These are phyloP conservation scores for Halichoerus grypus DNA, from an alignment of 2,113 vertebrate species.

Conservation along the genomic window DNA sequence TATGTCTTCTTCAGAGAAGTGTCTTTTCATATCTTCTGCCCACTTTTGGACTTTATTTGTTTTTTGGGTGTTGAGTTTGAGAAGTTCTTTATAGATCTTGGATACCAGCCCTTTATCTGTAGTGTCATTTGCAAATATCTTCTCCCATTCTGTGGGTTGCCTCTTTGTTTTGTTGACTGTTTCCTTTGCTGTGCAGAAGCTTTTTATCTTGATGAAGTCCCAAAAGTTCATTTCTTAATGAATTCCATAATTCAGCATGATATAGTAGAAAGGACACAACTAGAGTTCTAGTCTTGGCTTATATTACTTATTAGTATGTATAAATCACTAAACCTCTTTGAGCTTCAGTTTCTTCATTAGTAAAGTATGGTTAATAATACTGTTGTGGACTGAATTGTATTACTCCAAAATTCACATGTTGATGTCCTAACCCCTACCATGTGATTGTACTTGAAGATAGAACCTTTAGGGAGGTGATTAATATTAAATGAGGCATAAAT, in stretches of 20 bases:
- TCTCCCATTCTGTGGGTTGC: too few relatives aligned
- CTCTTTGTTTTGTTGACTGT: too few relatives aligned
- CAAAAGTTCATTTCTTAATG: neutral
- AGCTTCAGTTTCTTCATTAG: constrained; percentile 13
- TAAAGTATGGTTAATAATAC: neutral
- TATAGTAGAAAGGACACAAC: neutral
- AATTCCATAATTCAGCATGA: neutral
- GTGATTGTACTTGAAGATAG: constrained; percentile 12
- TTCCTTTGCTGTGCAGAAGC: too few relatives aligned
- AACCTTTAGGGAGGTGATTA: neutral
- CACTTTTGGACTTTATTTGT: too few relatives aligned
- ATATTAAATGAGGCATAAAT: constrained; percentile 13
- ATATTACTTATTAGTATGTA: neutral
- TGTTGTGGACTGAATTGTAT: neutral
- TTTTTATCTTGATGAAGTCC: too few relatives aligned
- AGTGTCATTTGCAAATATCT: too few relatives aligned
- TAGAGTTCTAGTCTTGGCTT: constrained; percentile 10
- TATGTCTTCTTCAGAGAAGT: too few relatives aligned
- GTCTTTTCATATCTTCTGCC: too few relatives aligned
- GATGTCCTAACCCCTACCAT: neutral
- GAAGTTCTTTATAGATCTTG: too few relatives aligned
- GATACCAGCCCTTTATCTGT: too few relatives aligned
- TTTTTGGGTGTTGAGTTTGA: too few relatives aligned
- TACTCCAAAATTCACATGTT: neutral
- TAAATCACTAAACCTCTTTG: neutral